These are phyloP conservation scores for Oryzias sinensis DNA, from an alignment of 2,797 vertebrate species.

Conservation along the genomic window DNA sequence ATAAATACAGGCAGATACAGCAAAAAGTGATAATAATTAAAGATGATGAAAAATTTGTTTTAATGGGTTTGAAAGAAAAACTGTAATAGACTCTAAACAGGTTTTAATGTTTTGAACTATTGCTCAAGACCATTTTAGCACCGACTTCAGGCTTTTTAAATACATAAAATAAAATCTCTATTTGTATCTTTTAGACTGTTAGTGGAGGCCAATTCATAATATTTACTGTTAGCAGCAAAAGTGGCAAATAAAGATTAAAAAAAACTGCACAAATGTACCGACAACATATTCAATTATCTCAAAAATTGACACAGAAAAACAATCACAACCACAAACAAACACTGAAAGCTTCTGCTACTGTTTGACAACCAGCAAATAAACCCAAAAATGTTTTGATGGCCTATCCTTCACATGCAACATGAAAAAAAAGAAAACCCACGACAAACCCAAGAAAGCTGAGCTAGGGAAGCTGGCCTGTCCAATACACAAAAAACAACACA, in stretches of 20 bases:
- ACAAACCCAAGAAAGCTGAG: constrained; percentile 27
- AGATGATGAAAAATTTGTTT: too few relatives aligned
- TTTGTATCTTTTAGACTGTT: too few relatives aligned
- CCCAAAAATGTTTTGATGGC: constrained; percentile 53
- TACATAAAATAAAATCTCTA: too few relatives aligned
- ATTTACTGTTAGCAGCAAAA: neutral
- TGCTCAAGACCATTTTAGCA: too few relatives aligned
- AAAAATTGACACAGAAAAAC: constrained; percentile 18
- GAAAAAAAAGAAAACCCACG: constrained; percentile 5
- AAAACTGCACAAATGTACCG: constrained; percentile 13
- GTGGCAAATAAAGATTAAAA: neutral
- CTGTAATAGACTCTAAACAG: too few relatives aligned
- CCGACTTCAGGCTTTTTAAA: too few relatives aligned
- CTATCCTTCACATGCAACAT: constrained; percentile 54
- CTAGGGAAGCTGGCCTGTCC: constrained; percentile 54
- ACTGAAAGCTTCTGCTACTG: constrained; percentile 12
- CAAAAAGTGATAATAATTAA: too few relatives aligned
- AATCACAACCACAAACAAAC: constrained; percentile 20
- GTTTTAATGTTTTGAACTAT: too few relatives aligned
- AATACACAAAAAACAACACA: constrained; percentile 16
- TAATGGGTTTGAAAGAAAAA: too few relatives aligned
- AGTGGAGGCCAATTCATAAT: neutral
- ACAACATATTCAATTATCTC: constrained; percentile 1
- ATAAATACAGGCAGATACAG: too few relatives aligned
- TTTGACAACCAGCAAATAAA: constrained; percentile 28